phyloP scores from a whole-genome alignment of 1,140 invertebrate genomes.

The Physella acuta region DNA sequence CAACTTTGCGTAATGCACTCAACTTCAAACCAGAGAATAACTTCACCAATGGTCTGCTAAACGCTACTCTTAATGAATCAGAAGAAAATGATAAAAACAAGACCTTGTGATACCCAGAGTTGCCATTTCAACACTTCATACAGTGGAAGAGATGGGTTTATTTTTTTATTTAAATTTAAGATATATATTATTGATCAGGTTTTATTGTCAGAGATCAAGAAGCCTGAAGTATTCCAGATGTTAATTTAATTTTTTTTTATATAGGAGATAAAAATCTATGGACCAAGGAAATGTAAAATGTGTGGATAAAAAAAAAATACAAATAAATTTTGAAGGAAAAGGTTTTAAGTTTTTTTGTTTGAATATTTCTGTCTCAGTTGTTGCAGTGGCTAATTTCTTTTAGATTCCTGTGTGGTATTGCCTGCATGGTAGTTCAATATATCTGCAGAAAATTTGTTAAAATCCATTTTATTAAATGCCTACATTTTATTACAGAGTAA shows the following conservation, averaged over 20 bases:
- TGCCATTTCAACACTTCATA: neutral
- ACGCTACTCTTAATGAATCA: neutral
- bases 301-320: no score
- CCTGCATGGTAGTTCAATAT: neutral
- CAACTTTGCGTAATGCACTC: neutral
- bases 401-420: neutral
- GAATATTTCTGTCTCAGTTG: conserved; percentile 1
- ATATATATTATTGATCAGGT: no score
- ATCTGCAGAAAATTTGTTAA: no score
- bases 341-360: no score
- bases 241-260: no score
- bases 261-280: no score
- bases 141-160: neutral
- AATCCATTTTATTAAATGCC: no score
- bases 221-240: no score
- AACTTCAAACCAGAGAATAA: neutral
- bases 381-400: neutral
- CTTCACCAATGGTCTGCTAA: conserved; percentile 12
- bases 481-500: no score
- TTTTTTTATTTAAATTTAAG: conserved; percentile 6
- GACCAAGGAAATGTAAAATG: no score
- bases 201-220: no score
- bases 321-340: no score
- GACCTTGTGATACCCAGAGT: conserved; percentile 5
- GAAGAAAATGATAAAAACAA: neutral